Evolutionary conservation across 2,797 vertebrate genomes (phyloP).

Genomic region (Lateolabrax maculatus): DNA sequence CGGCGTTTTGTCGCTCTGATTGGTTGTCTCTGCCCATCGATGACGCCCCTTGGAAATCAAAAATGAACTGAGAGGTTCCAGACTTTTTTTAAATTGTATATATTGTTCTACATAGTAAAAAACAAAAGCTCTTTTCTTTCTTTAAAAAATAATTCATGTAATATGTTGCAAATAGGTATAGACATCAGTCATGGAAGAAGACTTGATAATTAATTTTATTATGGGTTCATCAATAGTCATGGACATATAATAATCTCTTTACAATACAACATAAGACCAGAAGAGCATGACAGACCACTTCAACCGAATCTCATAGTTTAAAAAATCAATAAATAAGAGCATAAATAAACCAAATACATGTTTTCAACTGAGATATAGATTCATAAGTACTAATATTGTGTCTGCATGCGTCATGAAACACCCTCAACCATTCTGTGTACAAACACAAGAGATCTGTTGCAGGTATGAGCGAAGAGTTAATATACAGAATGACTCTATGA

Average conservation of each 20-base stretch:
- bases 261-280: constrained; percentile 83
- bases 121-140: no score
- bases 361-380: constrained; percentile 83
- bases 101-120: no score
- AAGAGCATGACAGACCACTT: constrained; percentile 82
- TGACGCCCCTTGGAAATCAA: no score
- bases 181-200: constrained; percentile 26
- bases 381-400: constrained; percentile 78
- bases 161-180: background rate
- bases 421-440: constrained; percentile 78
- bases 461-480: constrained; percentile 64
- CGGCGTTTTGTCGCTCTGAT: no score
- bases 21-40: no score
- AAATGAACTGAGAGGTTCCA: no score
- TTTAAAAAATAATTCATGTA: no score
- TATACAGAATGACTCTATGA: constrained; percentile 77
- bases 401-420: constrained; percentile 83
- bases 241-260: constrained; percentile 82
- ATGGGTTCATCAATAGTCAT: constrained; percentile 79
- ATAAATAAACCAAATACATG: constrained; percentile 80
- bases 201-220: constrained; percentile 78
- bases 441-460: constrained; percentile 77
- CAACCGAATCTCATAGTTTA: constrained; percentile 79
- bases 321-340: constrained; percentile 79
- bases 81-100: no score